These are phyloP conservation scores for Rhagoletis zephyria DNA, from an alignment of 1,140 invertebrate species.

Conservation along the genomic window DNA sequence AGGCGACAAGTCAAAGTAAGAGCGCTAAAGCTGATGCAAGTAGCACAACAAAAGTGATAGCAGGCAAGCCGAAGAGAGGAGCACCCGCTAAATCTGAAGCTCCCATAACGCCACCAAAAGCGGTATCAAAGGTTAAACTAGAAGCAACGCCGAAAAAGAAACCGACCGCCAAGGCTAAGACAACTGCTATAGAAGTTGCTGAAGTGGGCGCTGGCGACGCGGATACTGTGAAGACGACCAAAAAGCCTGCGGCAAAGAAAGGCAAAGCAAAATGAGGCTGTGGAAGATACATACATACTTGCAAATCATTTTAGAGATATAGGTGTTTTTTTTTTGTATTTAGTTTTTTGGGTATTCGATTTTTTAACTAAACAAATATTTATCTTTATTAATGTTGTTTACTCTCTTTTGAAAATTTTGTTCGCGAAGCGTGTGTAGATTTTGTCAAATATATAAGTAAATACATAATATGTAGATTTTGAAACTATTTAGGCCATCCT, in stretches of 20 bases:
- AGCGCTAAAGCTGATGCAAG: neutral
- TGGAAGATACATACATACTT: neutral
- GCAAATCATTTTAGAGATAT: too few relatives aligned
- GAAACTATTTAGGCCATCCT: too few relatives aligned
- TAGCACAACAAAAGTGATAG: neutral
- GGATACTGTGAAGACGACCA: neutral
- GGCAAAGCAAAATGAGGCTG: neutral
- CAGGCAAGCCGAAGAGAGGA: neutral
- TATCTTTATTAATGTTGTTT: too few relatives aligned
- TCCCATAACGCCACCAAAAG: neutral
- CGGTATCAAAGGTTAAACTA: neutral
- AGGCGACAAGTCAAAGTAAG: neutral
- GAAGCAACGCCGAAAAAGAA: neutral
- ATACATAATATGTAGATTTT: too few relatives aligned
- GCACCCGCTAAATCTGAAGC: neutral
- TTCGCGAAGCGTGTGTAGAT: too few relatives aligned
- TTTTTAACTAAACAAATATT: too few relatives aligned
- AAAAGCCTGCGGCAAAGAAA: neutral
- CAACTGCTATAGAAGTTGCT: neutral
- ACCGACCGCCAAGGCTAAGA: neutral
- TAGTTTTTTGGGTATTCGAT: too few relatives aligned
- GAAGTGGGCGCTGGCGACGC: neutral
- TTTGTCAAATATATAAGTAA: too few relatives aligned
- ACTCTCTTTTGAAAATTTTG: too few relatives aligned
- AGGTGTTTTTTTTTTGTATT: too few relatives aligned